A percentile compares a stretch with the other conserved stretches of the same genome.
phyloP scores from a whole-genome alignment of 2,113 vertebrate species.

The Zapornia atra region DNA sequence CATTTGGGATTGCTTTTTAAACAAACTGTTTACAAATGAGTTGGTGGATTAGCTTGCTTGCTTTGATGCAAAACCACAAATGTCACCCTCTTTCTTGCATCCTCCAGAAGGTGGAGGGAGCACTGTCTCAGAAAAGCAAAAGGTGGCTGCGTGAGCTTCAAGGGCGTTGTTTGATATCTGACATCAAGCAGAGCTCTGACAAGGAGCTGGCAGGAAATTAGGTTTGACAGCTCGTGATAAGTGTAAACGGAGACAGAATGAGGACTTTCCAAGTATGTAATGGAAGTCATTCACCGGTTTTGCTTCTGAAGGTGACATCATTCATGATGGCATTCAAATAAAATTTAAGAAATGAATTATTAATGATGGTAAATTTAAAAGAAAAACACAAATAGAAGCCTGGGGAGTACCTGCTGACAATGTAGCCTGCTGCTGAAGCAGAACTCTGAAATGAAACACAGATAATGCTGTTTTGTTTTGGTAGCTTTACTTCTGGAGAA shows the following conservation, averaged over 20 bases:
- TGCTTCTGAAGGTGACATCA: conserved; percentile 35
- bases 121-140: background rate
- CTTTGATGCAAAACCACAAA: background rate
- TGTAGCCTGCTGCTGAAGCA: background rate
- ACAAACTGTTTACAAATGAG: conserved; percentile 42
- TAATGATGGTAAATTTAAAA: conserved; percentile 7
- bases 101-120: background rate
- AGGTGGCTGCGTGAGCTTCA: background rate
- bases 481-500: background rate
- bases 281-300: background rate
- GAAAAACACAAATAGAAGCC: background rate
- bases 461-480: background rate
- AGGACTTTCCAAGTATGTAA: conserved; percentile 26
- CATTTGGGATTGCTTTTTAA: conserved; percentile 37
- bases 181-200: conserved; percentile 44
- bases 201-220: conserved; percentile 57
- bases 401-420: background rate
- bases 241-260: conserved; percentile 63
- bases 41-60: background rate
- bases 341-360: conserved; percentile 52
- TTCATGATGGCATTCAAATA: conserved; percentile 24
- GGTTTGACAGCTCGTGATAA: conserved; percentile 29
- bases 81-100: background rate
- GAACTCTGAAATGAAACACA: background rate
- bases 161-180: conserved; percentile 22